phyloP scores from a whole-genome alignment of 2,888 invertebrate species.

The Chrysopilus asiliformis region DNA sequence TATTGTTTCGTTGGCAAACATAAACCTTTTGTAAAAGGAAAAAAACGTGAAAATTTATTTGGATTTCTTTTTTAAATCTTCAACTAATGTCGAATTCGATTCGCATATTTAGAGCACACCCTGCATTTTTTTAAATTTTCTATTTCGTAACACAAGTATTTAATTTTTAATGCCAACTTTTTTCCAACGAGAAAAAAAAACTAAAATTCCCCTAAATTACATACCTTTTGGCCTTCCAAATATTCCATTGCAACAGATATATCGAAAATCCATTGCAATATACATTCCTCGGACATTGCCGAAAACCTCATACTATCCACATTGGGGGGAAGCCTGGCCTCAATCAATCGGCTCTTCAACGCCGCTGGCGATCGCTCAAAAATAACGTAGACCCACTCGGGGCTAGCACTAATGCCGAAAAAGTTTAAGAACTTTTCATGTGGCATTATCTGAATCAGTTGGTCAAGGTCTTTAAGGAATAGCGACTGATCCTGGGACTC shows the following conservation, averaged over 20 bases:
- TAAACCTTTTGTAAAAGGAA: too few species aligned
- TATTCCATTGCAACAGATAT: conserved; percentile 61
- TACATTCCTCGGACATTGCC: conserved; percentile 46
- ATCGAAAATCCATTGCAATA: conserved; percentile 51
- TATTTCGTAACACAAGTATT: too few species aligned
- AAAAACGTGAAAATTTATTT: too few species aligned
- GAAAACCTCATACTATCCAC: conserved; percentile 37
- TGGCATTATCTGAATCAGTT: conserved; percentile 52
- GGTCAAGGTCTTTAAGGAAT: conserved; percentile 56
- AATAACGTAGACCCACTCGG: conserved; percentile 59
- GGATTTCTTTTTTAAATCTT: too few species aligned
- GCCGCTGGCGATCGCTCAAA: conserved; percentile 53
- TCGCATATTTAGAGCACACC: too few species aligned
- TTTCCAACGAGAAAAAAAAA: too few species aligned
- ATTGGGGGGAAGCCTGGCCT: conserved; percentile 39
- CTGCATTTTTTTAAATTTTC: too few species aligned
- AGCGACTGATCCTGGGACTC: conserved; percentile 34
- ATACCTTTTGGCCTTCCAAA: conserved; percentile 46
- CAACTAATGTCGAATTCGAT: too few species aligned
- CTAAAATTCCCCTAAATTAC: too few species aligned
- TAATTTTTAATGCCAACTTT: too few species aligned
- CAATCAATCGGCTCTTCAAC: conserved; percentile 55
- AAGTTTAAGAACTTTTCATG: conserved; percentile 60
- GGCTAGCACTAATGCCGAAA: conserved; percentile 66
- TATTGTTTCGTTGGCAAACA: too few species aligned